A percentile compares a stretch with the other conserved stretches of the same genome.
Conservation (phyloP, 2,797 vertebrate genomes). For the Scolopax bukidnonensis region DNA sequence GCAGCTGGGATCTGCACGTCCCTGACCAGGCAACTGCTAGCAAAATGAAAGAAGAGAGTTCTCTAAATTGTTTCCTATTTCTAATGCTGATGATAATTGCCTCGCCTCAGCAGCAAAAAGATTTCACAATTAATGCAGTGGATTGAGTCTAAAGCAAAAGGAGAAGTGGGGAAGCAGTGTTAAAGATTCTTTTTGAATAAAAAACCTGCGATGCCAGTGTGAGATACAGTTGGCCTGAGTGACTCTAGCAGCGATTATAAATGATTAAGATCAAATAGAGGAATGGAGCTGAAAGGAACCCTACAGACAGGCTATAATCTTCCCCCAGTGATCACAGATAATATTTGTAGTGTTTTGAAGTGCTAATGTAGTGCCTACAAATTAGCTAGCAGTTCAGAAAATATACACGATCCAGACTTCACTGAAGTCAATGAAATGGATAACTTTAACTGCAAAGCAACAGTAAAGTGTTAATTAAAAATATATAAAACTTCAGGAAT, state of each 20-base stretch:
- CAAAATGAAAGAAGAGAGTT: background rate
- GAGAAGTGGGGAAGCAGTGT: background rate
- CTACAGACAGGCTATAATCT: background rate
- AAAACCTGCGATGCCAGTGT: background rate
- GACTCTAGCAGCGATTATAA: background rate
- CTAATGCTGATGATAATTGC: background rate
- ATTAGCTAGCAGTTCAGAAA: background rate
- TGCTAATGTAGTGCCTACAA: background rate
- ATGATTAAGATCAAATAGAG: background rate
- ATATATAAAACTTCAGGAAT: background rate
- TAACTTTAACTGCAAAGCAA: background rate
- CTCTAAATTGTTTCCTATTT: background rate
- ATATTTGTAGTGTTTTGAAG: background rate
- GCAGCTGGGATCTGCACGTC: background rate
- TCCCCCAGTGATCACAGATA: background rate
- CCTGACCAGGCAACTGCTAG: background rate
- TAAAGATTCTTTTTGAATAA: background rate
- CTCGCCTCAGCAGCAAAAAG: background rate
- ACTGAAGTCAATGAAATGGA: background rate
- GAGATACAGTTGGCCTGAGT: background rate
- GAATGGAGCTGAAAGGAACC: background rate
- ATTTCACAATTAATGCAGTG: background rate
- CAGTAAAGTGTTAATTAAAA: background rate
- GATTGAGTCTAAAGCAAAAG: background rate
- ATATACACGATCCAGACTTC: background rate